phyloP scores from a whole-genome alignment of 2,797 vertebrate genomes.

The Schizopygopsis pylzovi region DNA sequence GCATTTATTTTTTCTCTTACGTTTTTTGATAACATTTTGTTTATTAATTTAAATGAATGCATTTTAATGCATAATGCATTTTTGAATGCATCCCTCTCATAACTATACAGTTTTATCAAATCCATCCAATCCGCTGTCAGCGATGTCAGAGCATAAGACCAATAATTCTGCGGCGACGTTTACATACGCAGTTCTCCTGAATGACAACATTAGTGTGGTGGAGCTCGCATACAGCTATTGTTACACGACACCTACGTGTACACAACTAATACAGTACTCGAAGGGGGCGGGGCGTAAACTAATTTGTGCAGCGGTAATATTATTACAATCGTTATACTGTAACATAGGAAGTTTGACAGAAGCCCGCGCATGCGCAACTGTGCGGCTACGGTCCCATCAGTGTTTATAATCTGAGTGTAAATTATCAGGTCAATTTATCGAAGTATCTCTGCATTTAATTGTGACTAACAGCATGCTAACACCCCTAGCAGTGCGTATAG shows the following conservation, averaged over 20 bases:
- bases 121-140: background rate
- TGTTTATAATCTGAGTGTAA: constrained; percentile 62
- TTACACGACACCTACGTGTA: background rate
- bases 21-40: background rate
- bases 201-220: constrained; percentile 5
- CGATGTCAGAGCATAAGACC: constrained; percentile 18
- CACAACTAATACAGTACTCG: background rate
- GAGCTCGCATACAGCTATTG: background rate
- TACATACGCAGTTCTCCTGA: background rate
- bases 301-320: background rate
- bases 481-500: background rate
- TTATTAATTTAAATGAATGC: background rate
- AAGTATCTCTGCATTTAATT: background rate
- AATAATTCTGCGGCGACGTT: constrained; percentile 8
- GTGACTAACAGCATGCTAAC: background rate
- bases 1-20: background rate
- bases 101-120: background rate
- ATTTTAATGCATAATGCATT: background rate
- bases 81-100: background rate
- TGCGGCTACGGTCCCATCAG: constrained; percentile 62
- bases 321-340: background rate
- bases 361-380: constrained; percentile 73
- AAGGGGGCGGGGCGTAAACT: constrained; percentile 1
- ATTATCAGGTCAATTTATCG: constrained; percentile 35
- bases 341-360: constrained; percentile 56